Percentiles rank a stretch among this genome's conserved stretches.
Conservation (phyloP, 2,797 vertebrate species). For the Melanogrammus aeglefinus region DNA sequence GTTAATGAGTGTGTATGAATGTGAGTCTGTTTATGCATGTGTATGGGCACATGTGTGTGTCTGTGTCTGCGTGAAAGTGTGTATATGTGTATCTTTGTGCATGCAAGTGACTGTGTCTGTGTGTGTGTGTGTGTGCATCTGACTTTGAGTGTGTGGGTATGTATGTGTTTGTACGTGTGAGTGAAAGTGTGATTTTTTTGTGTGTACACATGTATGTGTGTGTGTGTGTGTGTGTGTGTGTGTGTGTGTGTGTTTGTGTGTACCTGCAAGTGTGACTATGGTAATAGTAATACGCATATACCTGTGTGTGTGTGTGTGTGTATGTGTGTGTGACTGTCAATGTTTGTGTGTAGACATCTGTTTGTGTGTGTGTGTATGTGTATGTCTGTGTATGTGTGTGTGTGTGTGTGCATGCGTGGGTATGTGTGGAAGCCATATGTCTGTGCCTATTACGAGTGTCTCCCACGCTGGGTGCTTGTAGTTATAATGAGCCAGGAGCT, state of each 20-base stretch:
- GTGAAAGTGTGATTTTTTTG: background rate
- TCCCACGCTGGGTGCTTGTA: conserved; percentile 16
- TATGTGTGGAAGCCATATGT: background rate
- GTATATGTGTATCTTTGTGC: too few relatives aligned
- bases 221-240: conserved; percentile 3
- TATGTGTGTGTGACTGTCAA: background rate
- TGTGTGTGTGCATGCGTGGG: background rate
- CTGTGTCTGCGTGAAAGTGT: too few relatives aligned
- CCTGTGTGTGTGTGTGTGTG: background rate
- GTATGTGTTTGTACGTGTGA: background rate
- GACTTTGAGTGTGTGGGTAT: background rate
- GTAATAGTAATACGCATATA: background rate
- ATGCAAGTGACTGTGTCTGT: too few relatives aligned
- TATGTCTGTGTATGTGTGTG: background rate
- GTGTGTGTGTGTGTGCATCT: too few relatives aligned
- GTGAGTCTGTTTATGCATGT: too few relatives aligned
- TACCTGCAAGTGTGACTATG: background rate
- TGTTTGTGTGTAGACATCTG: background rate
- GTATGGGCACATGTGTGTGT: too few relatives aligned
- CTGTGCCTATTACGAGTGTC: background rate
- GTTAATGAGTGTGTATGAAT: background rate
- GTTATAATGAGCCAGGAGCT: conserved; percentile 22
- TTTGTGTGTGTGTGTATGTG: conserved; percentile 1
- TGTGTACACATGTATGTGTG: too few relatives aligned
- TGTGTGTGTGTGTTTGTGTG: conserved; percentile 15